phyloP scores from a whole-genome alignment of 2,888 invertebrate genomes.

The Phalera bucephala region DNA sequence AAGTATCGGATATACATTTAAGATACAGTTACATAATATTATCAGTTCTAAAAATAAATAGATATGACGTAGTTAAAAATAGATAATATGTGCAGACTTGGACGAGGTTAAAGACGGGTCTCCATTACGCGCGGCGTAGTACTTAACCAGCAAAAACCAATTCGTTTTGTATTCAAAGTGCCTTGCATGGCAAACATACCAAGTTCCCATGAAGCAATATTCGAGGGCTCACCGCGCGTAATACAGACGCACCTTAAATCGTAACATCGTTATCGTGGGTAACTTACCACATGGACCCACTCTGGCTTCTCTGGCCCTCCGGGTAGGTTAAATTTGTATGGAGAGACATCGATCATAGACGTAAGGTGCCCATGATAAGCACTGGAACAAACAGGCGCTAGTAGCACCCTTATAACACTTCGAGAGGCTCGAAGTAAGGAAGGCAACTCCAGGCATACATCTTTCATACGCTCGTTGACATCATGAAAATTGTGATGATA shows the following conservation, averaged over 20 bases:
- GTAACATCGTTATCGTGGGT: constrained; percentile 2
- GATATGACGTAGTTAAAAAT: background rate
- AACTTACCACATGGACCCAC: constrained; percentile 94
- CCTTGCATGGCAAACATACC: no score
- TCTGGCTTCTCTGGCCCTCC: constrained; percentile 92
- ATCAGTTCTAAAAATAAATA: no score
- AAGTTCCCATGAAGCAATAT: no score
- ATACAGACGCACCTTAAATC: no score
- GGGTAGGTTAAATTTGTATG: constrained; percentile 97
- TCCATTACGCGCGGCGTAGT: no score
- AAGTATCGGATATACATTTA: no score
- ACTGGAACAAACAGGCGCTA: constrained; percentile 88
- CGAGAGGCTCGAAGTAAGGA: constrained; percentile 55
- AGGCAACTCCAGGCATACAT: constrained; percentile 19
- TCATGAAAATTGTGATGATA: no score
- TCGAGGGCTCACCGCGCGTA: no score
- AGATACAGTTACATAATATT: no score
- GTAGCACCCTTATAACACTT: constrained; percentile 74
- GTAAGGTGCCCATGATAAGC: constrained; percentile 99
- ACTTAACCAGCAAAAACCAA: no score
- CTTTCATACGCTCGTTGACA: constrained; percentile 16
- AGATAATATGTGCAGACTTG: no score
- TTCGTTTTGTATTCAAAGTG: no score
- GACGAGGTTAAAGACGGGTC: background rate
- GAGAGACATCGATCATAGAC: constrained; percentile 98